Evolutionary conservation across 1,140 invertebrate species (phyloP).

Genomic region (Trichonephila clavata): DNA sequence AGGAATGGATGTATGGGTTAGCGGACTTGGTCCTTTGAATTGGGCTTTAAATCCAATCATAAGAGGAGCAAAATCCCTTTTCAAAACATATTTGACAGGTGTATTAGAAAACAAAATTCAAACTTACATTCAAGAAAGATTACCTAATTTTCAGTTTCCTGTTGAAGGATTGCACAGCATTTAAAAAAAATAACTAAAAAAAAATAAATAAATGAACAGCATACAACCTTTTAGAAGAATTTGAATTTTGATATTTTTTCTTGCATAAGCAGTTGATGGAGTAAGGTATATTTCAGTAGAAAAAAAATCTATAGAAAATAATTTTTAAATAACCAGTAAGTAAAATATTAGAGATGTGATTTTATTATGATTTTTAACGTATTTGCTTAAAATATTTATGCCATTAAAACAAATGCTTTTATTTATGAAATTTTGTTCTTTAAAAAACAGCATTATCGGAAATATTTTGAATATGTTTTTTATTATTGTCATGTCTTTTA

Average conservation of each 20-base stretch:
- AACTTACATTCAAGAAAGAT: neutral
- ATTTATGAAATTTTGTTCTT: too few species aligned
- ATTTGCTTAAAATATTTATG: too few species aligned
- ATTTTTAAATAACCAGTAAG: too few species aligned
- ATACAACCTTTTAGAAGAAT: too few species aligned
- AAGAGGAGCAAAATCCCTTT: neutral
- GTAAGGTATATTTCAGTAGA: too few species aligned
- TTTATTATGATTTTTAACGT: too few species aligned
- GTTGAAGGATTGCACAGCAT: constrained; percentile 11
- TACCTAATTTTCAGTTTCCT: constrained; percentile 50
- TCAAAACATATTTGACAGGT: neutral
- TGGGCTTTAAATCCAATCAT: constrained; percentile 43
- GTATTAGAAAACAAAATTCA: constrained; percentile 48
- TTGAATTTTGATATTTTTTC: neutral
- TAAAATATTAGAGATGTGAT: too few species aligned
- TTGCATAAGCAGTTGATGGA: neutral
- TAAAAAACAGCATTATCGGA: too few species aligned
- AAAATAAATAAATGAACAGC: neutral
- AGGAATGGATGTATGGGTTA: constrained; percentile 49
- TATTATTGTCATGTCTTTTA: too few species aligned
- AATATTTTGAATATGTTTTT: too few species aligned
- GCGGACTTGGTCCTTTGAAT: constrained; percentile 27
- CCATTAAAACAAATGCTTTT: too few species aligned
- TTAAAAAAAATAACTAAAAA: neutral
- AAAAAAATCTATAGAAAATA: too few species aligned